These are phyloP conservation scores for Prionace glauca DNA, from an alignment of 2,797 vertebrate species.

Conservation along the genomic window DNA sequence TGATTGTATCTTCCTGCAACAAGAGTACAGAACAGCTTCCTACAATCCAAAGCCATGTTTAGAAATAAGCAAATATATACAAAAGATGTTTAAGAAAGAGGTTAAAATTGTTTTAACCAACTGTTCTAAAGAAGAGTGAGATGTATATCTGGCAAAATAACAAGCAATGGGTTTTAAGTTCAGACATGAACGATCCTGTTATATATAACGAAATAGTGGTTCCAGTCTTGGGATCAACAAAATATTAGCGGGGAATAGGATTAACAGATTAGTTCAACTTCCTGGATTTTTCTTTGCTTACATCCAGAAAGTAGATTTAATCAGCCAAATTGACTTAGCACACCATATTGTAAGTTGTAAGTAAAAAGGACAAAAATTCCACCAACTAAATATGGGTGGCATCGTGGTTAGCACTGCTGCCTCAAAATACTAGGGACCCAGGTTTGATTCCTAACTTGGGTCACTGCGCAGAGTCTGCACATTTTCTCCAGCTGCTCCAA, in stretches of 20 bases:
- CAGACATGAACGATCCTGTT: neutral
- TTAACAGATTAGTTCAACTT: neutral
- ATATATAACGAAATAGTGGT: neutral
- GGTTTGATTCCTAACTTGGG: no score
- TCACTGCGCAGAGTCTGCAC: no score
- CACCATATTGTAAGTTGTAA: neutral
- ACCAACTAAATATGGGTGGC: neutral
- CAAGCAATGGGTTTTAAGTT: neutral
- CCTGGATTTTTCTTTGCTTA: neutral
- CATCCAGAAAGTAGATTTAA: neutral
- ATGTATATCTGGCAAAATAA: neutral
- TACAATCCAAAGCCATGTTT: neutral
- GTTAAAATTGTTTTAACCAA: neutral
- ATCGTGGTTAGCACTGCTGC: no score
- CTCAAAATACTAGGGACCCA: no score
- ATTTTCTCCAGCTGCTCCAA: no score
- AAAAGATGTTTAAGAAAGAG: neutral
- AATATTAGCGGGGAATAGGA: neutral
- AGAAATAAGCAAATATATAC: neutral
- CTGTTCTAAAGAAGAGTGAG: neutral
- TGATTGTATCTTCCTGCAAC: neutral
- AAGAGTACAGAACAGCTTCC: neutral
- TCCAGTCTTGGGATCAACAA: neutral
- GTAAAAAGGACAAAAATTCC: neutral
- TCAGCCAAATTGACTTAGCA: neutral